Percentiles rank a stretch among this genome's conserved stretches.
Evolutionary conservation across 2,113 vertebrate genomes (phyloP).

Genomic region (Ctenodactylus gundi): DNA sequence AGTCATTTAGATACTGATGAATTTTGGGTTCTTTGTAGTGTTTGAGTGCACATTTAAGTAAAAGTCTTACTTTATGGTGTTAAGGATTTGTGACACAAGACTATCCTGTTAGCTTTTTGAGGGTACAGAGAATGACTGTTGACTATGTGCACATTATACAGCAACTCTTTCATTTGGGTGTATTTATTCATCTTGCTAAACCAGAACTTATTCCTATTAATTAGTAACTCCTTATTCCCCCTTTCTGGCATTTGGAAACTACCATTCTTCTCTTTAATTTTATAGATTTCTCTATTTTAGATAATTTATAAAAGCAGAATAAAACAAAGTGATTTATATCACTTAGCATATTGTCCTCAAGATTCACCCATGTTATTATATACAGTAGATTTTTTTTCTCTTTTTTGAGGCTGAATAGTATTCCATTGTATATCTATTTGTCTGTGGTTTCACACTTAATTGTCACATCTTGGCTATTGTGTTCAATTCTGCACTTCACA

Average conservation of each 20-base stretch:
- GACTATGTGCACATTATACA: background rate
- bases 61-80: background rate
- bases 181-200: background rate
- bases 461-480: background rate
- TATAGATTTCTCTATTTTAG: background rate
- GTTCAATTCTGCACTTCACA: background rate
- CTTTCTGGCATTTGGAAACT: too few species aligned
- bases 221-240: background rate
- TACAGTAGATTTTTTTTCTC: background rate
- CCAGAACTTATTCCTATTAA: background rate
- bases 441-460: background rate
- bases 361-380: background rate
- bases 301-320: background rate
- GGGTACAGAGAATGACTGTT: background rate
- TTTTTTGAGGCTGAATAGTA: background rate
- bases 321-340: background rate
- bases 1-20: background rate
- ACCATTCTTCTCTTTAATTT: background rate
- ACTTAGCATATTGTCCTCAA: background rate
- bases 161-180: background rate
- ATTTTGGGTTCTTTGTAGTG: background rate
- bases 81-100: background rate
- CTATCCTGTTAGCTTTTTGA: background rate
- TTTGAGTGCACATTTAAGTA: background rate
- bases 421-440: background rate